A percentile compares a stretch with the other conserved stretches of the same genome.
phyloP scores from a whole-genome alignment of 2,113 vertebrate genomes.

The Caloenas nicobarica region DNA sequence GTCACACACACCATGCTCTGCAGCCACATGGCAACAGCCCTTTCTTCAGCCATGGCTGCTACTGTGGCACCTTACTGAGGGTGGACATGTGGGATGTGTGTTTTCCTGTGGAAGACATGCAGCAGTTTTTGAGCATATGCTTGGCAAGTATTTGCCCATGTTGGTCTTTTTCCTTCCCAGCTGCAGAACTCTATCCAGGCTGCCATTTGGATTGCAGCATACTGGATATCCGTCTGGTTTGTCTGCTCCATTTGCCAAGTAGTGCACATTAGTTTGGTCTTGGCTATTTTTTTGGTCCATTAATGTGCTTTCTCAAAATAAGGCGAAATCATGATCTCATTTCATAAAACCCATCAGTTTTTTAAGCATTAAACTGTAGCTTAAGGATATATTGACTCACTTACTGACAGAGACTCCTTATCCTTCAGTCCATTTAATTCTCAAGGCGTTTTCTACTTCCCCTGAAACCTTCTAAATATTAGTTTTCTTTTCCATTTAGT shows the following conservation, averaged over 20 bases:
- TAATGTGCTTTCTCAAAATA: background rate
- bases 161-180: background rate
- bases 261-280: background rate
- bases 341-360: background rate
- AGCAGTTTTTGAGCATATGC: background rate
- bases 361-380: background rate
- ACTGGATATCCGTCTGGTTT: background rate
- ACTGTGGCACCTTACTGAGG: fast-evolving
- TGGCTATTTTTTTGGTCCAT: background rate
- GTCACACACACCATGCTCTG: fast-evolving
- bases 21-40: background rate
- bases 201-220: background rate
- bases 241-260: background rate
- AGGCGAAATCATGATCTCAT: background rate
- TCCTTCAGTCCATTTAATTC: background rate
- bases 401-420: background rate
- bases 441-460: background rate
- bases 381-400: background rate
- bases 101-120: background rate
- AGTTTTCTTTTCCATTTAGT: background rate
- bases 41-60: background rate
- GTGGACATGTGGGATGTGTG: fast-evolving
- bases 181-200: background rate
- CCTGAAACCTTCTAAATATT: background rate
- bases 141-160: background rate